These are phyloP conservation scores for Ypsolopha sequella DNA, from an alignment of 2,888 invertebrate species.

Conservation along the genomic window DNA sequence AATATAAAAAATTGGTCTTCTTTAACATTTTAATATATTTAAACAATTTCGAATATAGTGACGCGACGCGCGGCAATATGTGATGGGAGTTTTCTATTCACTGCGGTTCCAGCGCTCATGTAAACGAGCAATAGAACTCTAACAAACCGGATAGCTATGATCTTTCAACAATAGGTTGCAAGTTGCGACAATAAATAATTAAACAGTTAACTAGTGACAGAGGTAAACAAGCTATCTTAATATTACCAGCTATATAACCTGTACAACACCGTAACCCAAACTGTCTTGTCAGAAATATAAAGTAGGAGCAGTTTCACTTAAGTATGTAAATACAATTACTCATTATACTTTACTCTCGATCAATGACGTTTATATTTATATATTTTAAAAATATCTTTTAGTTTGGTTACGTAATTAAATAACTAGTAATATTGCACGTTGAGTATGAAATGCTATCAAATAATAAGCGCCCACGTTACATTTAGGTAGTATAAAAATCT, in stretches of 20 bases:
- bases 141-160: slow-evolving; percentile 62
- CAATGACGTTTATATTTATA: slow-evolving; percentile 54
- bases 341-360: slow-evolving; percentile 53
- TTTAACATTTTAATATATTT: not conserved
- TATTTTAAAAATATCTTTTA: slow-evolving; percentile 64
- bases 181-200: slow-evolving; percentile 68
- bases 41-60: not conserved
- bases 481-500: slow-evolving; percentile 36
- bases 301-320: slow-evolving; percentile 56
- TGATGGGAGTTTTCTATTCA: not conserved
- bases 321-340: slow-evolving; percentile 63
- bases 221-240: slow-evolving; percentile 68
- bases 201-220: slow-evolving; percentile 69
- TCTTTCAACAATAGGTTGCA: slow-evolving; percentile 63
- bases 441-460: slow-evolving; percentile 72
- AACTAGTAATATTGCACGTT: slow-evolving; percentile 72
- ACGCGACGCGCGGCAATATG: not conserved
- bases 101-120: not conserved
- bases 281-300: slow-evolving; percentile 52
- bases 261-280: slow-evolving; percentile 68
- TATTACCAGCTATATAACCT: slow-evolving; percentile 70
- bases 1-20: slow-evolving; percentile 66
- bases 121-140: not conserved
- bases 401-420: slow-evolving; percentile 73
- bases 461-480: slow-evolving; percentile 66